Evolutionary conservation across 2,888 invertebrate species (phyloP), one percentile per base, ranked within the genome.

Genomic region (Netelia melanura): DNA sequence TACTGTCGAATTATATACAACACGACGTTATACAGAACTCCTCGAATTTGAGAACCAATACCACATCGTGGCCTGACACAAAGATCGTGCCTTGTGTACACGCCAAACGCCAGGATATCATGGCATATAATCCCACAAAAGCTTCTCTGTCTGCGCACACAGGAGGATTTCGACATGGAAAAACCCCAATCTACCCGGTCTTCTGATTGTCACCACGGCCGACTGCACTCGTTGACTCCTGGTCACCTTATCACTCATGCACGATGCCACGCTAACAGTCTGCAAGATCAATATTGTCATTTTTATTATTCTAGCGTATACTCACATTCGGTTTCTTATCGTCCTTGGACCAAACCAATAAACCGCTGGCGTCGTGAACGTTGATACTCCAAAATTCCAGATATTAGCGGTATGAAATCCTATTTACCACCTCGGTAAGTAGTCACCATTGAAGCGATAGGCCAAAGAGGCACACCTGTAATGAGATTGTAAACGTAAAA

Each of bases 1-100:
- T 17, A 30, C 23, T n/a, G 64, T 54, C 56, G 65, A 65, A 25
- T 71, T 58, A 54, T 44, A 80, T 65, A 72, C 68, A 75, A 64
- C 81, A 48, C 70, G 25, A 54, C 65, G 64, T 52, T 61, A 52
- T 30, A 30, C 30, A 30, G n/a, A 62, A 62, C 11, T 6, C 25
- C 48, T 14, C 0, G 48, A 48, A 48, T 48, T 48, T 48, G 48
- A 48, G 48, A 48, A 48, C 14, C 48, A 48, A 48, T 14, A 14
- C 2, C 11, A 48, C 48, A 14, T 2, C 48, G 48, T 48, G 10
- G 48, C 48, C 48, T 48, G 48, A 48, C 11, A 48, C 48, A 14
- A 48, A 14, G 48, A 0, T 1, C 10, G 21, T 48, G 10, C 48
- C 6, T 17, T 44, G 14, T 44, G 21, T 17, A 10, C 10, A n/a